Percentiles rank a stretch among this genome's conserved stretches.
Conservation (phyloP, 2,113 vertebrate species). For the Cyprinodon variegatus region DNA sequence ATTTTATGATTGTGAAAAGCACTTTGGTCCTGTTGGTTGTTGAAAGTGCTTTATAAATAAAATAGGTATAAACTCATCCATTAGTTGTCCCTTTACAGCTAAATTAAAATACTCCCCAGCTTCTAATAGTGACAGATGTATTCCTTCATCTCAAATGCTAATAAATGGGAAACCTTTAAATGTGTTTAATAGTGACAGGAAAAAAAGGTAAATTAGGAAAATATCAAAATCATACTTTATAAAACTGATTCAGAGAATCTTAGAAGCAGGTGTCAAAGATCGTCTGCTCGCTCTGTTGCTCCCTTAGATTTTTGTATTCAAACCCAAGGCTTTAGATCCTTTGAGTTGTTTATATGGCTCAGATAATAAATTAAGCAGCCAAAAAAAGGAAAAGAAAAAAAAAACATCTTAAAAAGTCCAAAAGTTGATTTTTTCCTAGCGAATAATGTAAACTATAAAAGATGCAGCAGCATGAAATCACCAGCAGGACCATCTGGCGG, state of each 20-base stretch:
- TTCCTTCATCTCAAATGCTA: background rate
- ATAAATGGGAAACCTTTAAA: background rate
- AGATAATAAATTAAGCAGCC: background rate
- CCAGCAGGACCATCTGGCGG: conserved; percentile 58
- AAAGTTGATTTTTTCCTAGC: background rate
- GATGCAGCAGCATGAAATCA: conserved; percentile 45
- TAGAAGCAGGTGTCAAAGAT: conserved; percentile 2
- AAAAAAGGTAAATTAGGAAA: background rate
- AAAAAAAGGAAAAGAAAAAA: background rate
- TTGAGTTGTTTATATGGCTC: background rate
- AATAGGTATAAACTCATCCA: no score
- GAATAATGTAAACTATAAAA: conserved; percentile 43
- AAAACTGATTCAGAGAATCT: background rate
- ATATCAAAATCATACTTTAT: background rate
- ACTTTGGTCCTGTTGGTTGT: no score
- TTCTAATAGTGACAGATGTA: background rate
- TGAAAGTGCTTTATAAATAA: no score
- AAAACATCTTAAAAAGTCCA: background rate
- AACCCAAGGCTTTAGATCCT: background rate
- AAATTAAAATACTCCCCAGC: no score
- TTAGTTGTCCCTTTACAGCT: no score
- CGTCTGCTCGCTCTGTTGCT: conserved; percentile 4
- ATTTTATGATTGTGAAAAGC: no score
- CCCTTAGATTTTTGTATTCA: background rate
- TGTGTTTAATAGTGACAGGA: background rate